Base-by-base conservation (phyloP, 2,888 invertebrate genomes). In the Callyntrura guangdongensis region DNA sequence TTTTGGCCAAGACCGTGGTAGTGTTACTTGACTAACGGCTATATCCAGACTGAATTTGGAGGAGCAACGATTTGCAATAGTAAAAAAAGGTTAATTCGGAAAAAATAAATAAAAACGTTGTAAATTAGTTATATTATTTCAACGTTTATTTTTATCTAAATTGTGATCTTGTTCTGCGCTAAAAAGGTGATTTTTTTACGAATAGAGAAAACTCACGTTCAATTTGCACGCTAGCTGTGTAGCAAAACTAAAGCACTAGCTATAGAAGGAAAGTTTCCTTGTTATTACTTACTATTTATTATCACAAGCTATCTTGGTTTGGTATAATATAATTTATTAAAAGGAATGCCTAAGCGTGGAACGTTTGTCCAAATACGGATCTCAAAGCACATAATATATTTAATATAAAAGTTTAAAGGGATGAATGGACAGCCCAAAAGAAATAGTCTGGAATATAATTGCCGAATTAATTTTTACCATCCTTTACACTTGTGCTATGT, bases 151-250 rank as follows among this genome's bases (percentile, higher is more conserved):
- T 27, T 86, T 14, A 85, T 25, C 69, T 22, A 22, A 49, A 81
- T 79, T 69, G 87, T 87, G 81, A 87, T 81, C 67, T 69, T 53
- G 17, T 69, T 81, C 81, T 81, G 81, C 81, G 69, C 87, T 36
- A 36, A 36, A 87, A 87, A 53, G 69, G 67, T 85, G 59, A 85
- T 36, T 67, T 49, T n/a, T 6, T 22, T 27, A 49, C 17, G 4
- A 12, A 69, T 77, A 49, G 25, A 77, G 20, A 77, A 49, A 47
- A 22, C 47, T 17, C 47, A 20, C n/a, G 72, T n/a, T n/a, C n/a
- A 11, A 36, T 12, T 27, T 69, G 0, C 14, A 36, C n/a, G n/a
- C 53, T 47, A 5, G 11, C 11, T 53, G 53, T 53, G 53, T n/a
- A 53, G 2, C 4, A 2, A 53, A 53, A 53, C 1, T 53, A 53